Base-by-base conservation (phyloP, 2,888 invertebrate species). In the Callinectes sapidus region DNA sequence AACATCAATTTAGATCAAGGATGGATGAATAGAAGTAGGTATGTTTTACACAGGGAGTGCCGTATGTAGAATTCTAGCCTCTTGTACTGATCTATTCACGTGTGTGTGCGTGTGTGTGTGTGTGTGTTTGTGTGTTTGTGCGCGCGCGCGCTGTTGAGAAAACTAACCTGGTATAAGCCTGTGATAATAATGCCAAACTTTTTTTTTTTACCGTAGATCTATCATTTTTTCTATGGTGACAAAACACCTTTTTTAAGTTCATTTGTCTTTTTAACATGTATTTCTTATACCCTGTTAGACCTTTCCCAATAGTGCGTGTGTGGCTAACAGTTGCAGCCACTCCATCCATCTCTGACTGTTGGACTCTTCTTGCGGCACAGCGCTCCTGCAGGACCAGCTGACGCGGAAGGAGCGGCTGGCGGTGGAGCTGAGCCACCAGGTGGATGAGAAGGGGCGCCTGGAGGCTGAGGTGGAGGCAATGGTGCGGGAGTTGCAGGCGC, bases 401-500 rank as follows among this genome's bases (percentile, higher is more conserved):
- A 16, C 61, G 28, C 92, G 92, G 2, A 93, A 93, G 35, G 35
- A 91, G 28, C 87, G 90, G 89, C 39, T 93, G 88, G 88, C 81
- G 18, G 81, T 89, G 55, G 92, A 93, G 89, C 28, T 93, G 88
- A 85, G 91, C n/a, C 85, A 87, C 16, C 92, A 92, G 88, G 28
- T 88, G 54, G 90, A 92, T 28, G 92, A 92, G 87, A 92, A 92
- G 55, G 88, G 88, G 5, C 87, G 54, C 61, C 61, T 92, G 77
- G 71, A 92, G 88, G 48, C 86, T 8, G 92, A 92, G 88, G 92
- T 92, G 54, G 90, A 90, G 18, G 88, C 90, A 81, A 92, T 92
- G 92, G 77, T 87, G 77, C 77, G 90, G 23, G 92, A 92, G 81
- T 54, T 92, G 39, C 71, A 90, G 48, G 90, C 77, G 13, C 61